Conservation (phyloP, 1,140 invertebrate genomes). For the Scylla paramamosain region DNA sequence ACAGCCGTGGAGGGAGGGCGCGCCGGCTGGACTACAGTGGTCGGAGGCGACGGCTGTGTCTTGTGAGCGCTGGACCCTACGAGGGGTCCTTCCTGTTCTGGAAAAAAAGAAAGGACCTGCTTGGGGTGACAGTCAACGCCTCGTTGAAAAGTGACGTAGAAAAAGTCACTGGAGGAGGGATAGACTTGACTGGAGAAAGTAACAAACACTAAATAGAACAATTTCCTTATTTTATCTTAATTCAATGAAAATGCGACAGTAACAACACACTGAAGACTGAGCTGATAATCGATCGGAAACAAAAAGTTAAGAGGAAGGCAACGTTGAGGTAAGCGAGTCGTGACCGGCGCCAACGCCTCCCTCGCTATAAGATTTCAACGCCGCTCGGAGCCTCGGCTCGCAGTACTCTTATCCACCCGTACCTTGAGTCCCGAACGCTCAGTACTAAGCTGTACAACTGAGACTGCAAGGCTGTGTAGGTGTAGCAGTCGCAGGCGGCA, state of each 20-base stretch:
- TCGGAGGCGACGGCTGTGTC: not conserved
- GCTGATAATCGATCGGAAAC: not conserved
- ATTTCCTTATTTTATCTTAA: too few relatives aligned
- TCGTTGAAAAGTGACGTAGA: too few relatives aligned
- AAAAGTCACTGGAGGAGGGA: too few relatives aligned
- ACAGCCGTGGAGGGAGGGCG: constrained; percentile 50
- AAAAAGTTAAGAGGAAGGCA: not conserved
- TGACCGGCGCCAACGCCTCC: not conserved
- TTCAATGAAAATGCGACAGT: not conserved
- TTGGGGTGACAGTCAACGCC: too few relatives aligned
- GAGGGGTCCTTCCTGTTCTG: not conserved
- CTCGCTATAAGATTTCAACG: not conserved
- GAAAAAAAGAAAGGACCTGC: too few relatives aligned
- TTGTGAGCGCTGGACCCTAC: not conserved
- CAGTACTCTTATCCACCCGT: not conserved
- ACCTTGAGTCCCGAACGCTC: too few relatives aligned
- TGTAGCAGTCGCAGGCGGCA: too few relatives aligned
- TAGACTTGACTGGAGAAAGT: not conserved
- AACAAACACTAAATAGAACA: not conserved
- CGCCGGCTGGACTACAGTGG: constrained; percentile 32
- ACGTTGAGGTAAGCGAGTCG: not conserved
- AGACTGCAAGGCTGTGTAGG: too few relatives aligned
- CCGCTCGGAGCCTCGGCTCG: not conserved
- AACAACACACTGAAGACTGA: not conserved
- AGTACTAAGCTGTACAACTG: too few relatives aligned